Percentiles rank a stretch among this genome's conserved stretches.
Evolutionary conservation across 2,888 invertebrate genomes (phyloP).

Genomic region (Polymixis flavicincta): DNA sequence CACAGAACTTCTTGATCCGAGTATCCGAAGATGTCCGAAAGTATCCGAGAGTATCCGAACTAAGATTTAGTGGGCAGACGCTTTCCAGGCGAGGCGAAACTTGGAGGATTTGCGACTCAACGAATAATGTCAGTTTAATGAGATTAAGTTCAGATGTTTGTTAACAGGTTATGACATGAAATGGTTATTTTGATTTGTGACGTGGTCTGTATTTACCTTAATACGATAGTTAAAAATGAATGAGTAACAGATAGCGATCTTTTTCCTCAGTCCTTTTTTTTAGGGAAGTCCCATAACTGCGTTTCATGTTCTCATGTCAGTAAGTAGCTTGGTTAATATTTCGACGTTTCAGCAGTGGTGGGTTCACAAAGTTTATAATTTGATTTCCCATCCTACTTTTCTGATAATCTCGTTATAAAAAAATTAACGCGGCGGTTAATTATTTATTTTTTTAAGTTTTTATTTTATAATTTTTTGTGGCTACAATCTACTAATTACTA

Average conservation of each 20-base stretch:
- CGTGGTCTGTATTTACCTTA: neutral
- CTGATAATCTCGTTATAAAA: neutral
- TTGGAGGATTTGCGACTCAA: slow-evolving; percentile 49
- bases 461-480: too few species aligned
- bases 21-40: slow-evolving; percentile 47
- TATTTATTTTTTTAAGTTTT: too few species aligned
- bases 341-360: neutral
- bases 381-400: neutral
- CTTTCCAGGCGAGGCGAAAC: slow-evolving; percentile 33
- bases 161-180: slow-evolving; percentile 18
- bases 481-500: too few species aligned
- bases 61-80: slow-evolving; percentile 63
- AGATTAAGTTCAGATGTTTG: slow-evolving; percentile 46
- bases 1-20: slow-evolving; percentile 54
- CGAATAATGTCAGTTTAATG: slow-evolving; percentile 56
- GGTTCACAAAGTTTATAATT: neutral
- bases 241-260: neutral
- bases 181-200: neutral
- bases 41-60: slow-evolving; percentile 54
- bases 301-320: neutral
- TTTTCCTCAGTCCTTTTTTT: neutral
- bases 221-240: neutral
- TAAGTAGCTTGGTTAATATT: neutral
- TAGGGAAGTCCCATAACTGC: neutral
- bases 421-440: too few species aligned